phyloP scores from a whole-genome alignment of 2,113 vertebrate genomes.

The Pseudolaguvia tuberculata region DNA sequence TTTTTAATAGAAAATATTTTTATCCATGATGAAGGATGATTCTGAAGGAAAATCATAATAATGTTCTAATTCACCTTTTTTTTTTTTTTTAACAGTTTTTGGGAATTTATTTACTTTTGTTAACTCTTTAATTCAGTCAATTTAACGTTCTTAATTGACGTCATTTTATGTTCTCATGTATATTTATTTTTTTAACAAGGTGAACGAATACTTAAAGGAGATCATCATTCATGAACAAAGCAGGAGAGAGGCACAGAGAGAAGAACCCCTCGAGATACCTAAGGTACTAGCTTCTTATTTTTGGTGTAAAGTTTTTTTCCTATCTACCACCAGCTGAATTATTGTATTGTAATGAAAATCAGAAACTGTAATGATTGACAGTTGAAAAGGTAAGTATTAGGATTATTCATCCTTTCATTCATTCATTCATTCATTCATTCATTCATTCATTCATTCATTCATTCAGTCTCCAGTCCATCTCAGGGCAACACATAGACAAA shows the following conservation, averaged over 20 bases:
- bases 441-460: too few relatives aligned
- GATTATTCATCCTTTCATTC: too few relatives aligned
- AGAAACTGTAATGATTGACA: too few relatives aligned
- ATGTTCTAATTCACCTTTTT: too few relatives aligned
- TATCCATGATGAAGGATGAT: too few relatives aligned
- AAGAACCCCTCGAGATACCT: slow-evolving; percentile 79
- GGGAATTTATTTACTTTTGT: background rate
- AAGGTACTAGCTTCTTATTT: slow-evolving; percentile 67
- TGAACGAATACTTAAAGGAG: slow-evolving; percentile 92
- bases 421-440: too few relatives aligned
- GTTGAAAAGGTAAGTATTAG: too few relatives aligned
- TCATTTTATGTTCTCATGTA: background rate
- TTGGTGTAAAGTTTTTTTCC: background rate
- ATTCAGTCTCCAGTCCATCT: too few relatives aligned
- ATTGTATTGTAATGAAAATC: background rate
- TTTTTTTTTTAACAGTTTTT: background rate
- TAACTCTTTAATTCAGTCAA: background rate
- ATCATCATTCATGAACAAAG: slow-evolving; percentile 85
- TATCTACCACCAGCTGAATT: background rate
- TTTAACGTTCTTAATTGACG: too few relatives aligned
- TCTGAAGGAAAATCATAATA: too few relatives aligned
- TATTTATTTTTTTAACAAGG: slow-evolving; percentile 61
- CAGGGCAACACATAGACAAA: too few relatives aligned
- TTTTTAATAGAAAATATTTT: too few relatives aligned
- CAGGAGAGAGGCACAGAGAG: slow-evolving; percentile 73